A percentile compares a stretch with the other conserved stretches of the same genome.
These are phyloP conservation scores for Eurytoma californica DNA, from an alignment of 2,888 invertebrate species.

Conservation along the genomic window DNA sequence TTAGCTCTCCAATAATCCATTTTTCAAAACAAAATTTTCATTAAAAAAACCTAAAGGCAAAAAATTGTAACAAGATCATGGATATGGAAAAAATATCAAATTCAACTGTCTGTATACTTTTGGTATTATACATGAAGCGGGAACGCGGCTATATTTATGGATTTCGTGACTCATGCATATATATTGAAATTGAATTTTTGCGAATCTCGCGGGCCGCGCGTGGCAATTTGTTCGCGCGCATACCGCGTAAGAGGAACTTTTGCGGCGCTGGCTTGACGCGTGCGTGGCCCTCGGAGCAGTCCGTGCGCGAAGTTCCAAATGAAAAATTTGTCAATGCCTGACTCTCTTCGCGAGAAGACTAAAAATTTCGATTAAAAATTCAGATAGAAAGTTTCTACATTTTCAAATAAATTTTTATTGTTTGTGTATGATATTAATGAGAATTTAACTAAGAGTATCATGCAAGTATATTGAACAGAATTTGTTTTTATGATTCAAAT, in stretches of 20 bases:
- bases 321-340: too few species aligned
- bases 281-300: neutral
- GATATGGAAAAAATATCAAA: constrained; percentile 10
- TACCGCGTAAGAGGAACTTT: neutral
- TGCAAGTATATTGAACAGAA: too few species aligned
- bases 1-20: too few species aligned
- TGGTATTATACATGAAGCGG: neutral
- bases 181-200: constrained; percentile 39
- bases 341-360: too few species aligned
- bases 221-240: neutral
- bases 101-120: neutral
- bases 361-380: too few species aligned
- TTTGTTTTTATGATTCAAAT: too few species aligned
- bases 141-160: neutral
- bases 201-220: neutral
- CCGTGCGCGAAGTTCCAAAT: too few species aligned
- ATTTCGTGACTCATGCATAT: constrained; percentile 18
- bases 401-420: neutral
- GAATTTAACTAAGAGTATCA: too few species aligned
- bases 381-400: too few species aligned
- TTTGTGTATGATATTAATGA: too few species aligned
- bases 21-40: too few species aligned
- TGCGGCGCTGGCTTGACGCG: neutral
- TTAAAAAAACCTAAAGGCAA: too few species aligned
- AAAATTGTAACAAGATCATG: constrained; percentile 5